Conservation (phyloP, 2,113 vertebrate species). For the Anhinga anhinga region DNA sequence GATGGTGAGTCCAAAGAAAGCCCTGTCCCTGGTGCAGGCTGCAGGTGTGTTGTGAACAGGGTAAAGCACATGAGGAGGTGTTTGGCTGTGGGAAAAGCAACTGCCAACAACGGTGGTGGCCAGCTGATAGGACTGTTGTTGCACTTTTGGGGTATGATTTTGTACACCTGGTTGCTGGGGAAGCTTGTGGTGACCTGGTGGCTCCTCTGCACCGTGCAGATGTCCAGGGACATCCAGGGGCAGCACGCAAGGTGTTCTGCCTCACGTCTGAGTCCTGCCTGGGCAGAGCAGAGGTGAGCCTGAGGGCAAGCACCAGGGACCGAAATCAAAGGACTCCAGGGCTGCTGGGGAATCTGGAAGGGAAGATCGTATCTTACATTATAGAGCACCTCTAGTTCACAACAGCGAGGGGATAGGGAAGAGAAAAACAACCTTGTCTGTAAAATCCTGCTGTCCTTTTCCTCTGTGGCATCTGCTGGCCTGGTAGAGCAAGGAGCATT, state of each 20-base stretch:
- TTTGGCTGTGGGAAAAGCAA: neutral
- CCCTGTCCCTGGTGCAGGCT: neutral
- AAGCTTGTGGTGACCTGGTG: neutral
- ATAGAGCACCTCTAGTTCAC: neutral
- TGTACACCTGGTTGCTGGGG: neutral
- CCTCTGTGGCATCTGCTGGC: neutral
- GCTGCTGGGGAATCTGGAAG: neutral
- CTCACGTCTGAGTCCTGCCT: neutral
- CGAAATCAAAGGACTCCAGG: neutral
- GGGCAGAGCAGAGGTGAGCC: neutral
- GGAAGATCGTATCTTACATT: accelerated
- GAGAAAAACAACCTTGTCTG: neutral
- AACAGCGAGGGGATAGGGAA: neutral
- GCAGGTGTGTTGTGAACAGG: neutral
- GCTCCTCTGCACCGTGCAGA: neutral
- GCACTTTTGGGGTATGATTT: neutral
- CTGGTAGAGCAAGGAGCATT: accelerated
- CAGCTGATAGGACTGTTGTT: neutral
- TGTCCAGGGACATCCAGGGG: neutral
- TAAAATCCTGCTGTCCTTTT: neutral
- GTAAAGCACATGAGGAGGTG: neutral
- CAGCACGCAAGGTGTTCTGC: neutral
- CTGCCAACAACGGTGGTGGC: neutral
- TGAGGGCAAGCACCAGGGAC: neutral
- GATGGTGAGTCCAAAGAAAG: neutral